Conservation (phyloP, 2,113 vertebrate species). For the Gavia stellata region DNA sequence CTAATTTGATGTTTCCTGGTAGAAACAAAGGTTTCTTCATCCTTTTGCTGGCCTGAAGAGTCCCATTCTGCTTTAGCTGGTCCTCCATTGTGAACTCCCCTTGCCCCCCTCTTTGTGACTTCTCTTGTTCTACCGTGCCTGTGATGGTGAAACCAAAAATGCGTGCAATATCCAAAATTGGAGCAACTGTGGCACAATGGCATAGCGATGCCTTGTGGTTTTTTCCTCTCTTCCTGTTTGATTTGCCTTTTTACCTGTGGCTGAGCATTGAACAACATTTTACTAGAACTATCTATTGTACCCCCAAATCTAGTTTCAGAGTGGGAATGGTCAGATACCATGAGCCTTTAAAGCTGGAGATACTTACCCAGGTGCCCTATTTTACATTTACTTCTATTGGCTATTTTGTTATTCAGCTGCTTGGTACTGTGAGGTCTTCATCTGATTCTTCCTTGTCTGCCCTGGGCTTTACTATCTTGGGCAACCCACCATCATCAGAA, state of each 20-base stretch:
- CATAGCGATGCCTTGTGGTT: background rate
- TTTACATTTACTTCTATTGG: background rate
- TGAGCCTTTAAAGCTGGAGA: background rate
- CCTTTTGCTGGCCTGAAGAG: background rate
- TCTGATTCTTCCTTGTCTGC: background rate
- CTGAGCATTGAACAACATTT: background rate
- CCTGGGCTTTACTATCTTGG: background rate
- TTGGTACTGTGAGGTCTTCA: background rate
- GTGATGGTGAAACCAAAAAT: background rate
- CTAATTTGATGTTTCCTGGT: too few relatives aligned
- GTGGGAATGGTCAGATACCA: background rate
- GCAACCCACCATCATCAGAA: background rate
- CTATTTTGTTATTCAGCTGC: background rate
- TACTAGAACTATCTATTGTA: background rate
- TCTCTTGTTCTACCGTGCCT: background rate
- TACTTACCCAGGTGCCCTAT: background rate
- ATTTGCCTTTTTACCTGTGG: background rate
- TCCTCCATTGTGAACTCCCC: background rate
- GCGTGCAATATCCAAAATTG: background rate
- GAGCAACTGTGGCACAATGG: background rate
- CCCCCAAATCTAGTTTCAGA: background rate
- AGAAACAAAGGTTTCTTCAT: background rate
- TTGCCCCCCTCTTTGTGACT: rapidly evolving
- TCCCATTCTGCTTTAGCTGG: background rate
- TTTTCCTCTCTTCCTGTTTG: background rate